Evolutionary conservation across 2,888 invertebrate species (phyloP).

Genomic region (Mactromeris polynyma): DNA sequence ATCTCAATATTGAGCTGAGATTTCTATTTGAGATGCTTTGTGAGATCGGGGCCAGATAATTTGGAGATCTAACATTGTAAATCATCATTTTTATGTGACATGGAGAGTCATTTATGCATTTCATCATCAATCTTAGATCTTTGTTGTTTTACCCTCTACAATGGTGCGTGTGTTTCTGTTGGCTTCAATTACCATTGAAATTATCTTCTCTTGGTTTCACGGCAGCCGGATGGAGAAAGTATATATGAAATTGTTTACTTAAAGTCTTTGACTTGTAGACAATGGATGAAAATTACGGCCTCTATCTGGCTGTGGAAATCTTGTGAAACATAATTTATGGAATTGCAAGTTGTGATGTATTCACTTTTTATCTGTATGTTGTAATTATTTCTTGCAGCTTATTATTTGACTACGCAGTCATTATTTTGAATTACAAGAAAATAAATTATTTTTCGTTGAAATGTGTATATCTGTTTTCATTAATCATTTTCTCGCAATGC

Average conservation of each 20-base stretch:
- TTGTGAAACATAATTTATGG: conserved; percentile 5
- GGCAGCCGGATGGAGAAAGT: conserved; percentile 45
- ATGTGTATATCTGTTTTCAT: background rate
- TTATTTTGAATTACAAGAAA: background rate
- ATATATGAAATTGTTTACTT: conserved; percentile 47
- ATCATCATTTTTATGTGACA: background rate
- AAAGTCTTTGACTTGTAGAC: conserved; percentile 29
- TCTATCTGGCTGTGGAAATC: conserved; percentile 15
- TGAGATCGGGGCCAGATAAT: no score
- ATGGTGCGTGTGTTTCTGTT: background rate
- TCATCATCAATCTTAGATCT: background rate
- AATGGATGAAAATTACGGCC: conserved; percentile 31
- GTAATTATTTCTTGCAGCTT: background rate
- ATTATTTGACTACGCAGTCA: background rate
- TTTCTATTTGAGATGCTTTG: no score
- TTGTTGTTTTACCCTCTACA: background rate
- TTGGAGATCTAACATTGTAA: no score
- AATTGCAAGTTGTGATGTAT: conserved; percentile 7
- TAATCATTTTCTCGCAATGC: no score
- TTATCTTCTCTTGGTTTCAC: conserved; percentile 4
- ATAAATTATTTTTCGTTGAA: background rate
- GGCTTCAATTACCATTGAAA: background rate
- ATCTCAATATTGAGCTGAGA: no score
- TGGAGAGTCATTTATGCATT: background rate
- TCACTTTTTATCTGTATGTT: background rate